Evolutionary conservation across 2,113 vertebrate species (phyloP).

Genomic region (Lepisosteus oculatus): DNA sequence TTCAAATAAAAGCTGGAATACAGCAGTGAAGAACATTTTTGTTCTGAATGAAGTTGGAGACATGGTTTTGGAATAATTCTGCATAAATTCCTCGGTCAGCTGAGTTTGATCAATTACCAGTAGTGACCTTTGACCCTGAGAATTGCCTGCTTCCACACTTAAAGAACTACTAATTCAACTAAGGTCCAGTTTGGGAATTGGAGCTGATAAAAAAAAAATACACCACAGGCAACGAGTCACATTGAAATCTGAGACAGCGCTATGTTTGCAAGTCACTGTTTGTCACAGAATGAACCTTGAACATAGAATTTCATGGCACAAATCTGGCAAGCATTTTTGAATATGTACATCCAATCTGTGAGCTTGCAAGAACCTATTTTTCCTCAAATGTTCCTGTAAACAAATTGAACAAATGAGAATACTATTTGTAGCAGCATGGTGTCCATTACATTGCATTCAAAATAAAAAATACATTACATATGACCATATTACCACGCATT

Average conservation of each 20-base stretch:
- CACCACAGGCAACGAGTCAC: no score
- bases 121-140: no score
- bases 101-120: no score
- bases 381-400: conserved; percentile 17
- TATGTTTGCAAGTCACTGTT: background rate
- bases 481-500: conserved; percentile 44
- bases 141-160: no score
- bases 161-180: no score
- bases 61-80: background rate
- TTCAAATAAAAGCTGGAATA: no score
- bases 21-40: no score
- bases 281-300: background rate
- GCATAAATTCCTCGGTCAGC: no score
- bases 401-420: conserved; percentile 25
- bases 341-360: conserved; percentile 44
- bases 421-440: conserved; percentile 46
- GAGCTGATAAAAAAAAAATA: no score
- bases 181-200: no score
- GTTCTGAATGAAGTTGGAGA: background rate
- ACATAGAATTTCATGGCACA: conserved; percentile 34
- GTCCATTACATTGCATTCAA: conserved; percentile 37
- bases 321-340: conserved; percentile 30
- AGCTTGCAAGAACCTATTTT: conserved; percentile 24
- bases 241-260: background rate
- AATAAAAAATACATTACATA: conserved; percentile 18